phyloP scores from a whole-genome alignment of 2,113 vertebrate genomes.

The Aix galericulata region DNA sequence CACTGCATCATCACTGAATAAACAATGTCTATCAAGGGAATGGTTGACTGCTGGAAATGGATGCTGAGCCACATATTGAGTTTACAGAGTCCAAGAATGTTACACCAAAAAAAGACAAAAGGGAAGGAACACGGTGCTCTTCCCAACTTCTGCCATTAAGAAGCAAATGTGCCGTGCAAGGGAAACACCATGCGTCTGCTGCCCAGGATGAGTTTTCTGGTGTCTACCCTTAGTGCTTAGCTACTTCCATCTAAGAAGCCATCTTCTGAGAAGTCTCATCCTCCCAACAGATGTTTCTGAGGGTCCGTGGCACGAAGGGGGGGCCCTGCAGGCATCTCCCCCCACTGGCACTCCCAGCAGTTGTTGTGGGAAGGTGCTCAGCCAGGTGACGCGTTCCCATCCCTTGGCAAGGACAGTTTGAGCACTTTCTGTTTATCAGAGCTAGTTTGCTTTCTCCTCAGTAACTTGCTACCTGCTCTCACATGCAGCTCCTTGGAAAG shows the following conservation, averaged over 20 bases:
- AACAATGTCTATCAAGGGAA: not conserved
- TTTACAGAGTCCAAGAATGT: not conserved
- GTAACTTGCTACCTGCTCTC: not conserved
- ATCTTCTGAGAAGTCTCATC: not conserved
- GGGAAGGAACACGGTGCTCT: not conserved
- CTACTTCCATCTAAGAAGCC: not conserved
- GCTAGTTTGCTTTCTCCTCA: not conserved
- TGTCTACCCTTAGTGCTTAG: not conserved
- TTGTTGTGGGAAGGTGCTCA: not conserved
- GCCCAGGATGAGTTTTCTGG: not conserved
- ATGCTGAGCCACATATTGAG: not conserved
- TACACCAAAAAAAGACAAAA: not conserved
- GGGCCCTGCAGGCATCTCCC: not conserved
- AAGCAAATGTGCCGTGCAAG: not conserved
- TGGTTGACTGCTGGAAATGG: not conserved
- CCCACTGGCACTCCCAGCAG: accelerated
- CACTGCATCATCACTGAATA: not conserved
- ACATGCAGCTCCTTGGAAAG: not conserved
- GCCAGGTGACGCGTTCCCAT: not conserved
- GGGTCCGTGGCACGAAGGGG: not conserved
- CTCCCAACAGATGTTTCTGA: not conserved
- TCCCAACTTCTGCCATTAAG: not conserved
- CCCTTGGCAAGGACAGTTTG: not conserved
- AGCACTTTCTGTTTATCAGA: not conserved
- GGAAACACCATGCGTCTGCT: not conserved